Conservation (phyloP, 2,113 vertebrate species). For the Thalassarche chlororhynchos region DNA sequence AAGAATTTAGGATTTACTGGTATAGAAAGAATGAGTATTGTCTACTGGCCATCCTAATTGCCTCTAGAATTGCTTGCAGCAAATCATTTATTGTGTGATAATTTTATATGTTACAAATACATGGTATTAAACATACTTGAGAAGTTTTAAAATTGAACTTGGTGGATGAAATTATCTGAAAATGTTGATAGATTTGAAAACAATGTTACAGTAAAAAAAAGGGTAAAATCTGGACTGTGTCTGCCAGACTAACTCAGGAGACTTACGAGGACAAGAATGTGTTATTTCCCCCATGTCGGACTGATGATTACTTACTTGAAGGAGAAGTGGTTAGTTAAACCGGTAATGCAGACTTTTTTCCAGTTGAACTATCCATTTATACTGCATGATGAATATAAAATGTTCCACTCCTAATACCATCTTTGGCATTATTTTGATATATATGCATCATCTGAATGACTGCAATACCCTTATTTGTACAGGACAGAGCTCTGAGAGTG, state of each 20-base stretch:
- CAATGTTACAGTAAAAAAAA: neutral
- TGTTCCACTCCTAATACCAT: neutral
- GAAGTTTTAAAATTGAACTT: neutral
- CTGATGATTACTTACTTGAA: neutral
- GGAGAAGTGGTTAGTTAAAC: neutral
- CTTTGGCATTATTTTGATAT: neutral
- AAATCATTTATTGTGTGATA: neutral
- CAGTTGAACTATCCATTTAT: neutral
- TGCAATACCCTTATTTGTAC: neutral
- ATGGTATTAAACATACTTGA: neutral
- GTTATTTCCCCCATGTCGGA: neutral
- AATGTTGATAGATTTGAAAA: neutral
- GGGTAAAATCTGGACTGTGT: neutral
- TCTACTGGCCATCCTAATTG: neutral
- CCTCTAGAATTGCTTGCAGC: neutral
- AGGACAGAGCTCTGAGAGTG: slow-evolving; percentile 68
- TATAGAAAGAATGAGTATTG: neutral
- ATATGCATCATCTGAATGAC: neutral
- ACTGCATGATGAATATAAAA: neutral
- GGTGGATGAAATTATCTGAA: neutral
- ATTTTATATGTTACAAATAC: neutral
- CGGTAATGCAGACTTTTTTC: neutral
- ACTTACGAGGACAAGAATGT: neutral
- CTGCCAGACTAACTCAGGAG: neutral
- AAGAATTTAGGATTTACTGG: neutral